Conservation (phyloP, 2,113 vertebrate genomes). For the Macaca mulatta region DNA sequence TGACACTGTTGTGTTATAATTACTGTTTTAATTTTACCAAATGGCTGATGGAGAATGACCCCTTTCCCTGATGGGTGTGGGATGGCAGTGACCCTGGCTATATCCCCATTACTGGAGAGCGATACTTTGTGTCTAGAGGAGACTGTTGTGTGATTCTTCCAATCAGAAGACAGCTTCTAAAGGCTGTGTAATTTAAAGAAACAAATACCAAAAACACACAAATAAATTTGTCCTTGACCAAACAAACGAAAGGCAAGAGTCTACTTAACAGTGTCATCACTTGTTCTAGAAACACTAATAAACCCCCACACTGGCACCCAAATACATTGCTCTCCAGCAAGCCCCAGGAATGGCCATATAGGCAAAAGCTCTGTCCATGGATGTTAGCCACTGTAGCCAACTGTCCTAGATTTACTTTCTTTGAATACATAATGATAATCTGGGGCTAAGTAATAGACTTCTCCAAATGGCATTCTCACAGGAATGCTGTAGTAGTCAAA, state of each 20-base stretch:
- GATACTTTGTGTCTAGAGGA: constrained; percentile 69
- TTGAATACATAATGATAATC: neutral
- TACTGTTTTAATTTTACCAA: constrained; percentile 82
- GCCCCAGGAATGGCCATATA: neutral
- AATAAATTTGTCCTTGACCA: neutral
- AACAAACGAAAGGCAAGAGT: neutral
- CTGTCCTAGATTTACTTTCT: neutral
- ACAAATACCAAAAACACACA: neutral
- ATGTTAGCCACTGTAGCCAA: neutral
- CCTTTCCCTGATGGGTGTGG: constrained; percentile 78
- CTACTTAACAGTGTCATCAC: neutral
- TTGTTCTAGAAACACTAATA: neutral
- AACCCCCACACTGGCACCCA: neutral
- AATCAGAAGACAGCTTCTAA: constrained; percentile 77
- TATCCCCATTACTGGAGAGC: constrained; percentile 71
- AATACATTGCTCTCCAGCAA: neutral
- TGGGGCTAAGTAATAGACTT: neutral
- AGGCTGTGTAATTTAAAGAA: constrained; percentile 2
- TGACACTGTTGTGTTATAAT: constrained; percentile 83
- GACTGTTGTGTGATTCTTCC: constrained; percentile 77
- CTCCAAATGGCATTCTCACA: neutral
- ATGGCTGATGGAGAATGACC: constrained; percentile 81
- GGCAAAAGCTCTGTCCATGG: neutral
- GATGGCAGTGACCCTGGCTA: constrained; percentile 71
- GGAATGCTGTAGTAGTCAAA: neutral